Conservation (phyloP, 2,797 vertebrate species). For the Avahi laniger region DNA sequence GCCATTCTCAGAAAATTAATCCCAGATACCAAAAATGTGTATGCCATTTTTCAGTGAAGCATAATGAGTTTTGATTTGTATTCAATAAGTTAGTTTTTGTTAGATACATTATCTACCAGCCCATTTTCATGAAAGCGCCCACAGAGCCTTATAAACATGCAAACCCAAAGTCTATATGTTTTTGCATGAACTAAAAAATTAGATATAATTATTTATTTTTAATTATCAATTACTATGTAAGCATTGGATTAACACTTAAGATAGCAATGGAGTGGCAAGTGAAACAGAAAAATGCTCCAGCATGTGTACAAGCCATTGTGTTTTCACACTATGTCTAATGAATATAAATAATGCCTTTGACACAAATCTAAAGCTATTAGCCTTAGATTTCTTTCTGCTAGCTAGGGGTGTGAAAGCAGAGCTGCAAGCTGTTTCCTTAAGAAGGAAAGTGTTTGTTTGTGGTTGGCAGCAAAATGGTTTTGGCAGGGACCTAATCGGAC, state of each 20-base stretch:
- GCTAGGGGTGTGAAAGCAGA: background rate
- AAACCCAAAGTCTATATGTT: conserved; percentile 73
- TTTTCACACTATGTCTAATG: conserved; percentile 35
- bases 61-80: conserved; percentile 75
- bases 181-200: conserved; percentile 75
- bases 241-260: conserved; percentile 66
- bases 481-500: background rate
- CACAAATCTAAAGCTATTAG: conserved; percentile 29
- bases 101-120: conserved; percentile 76
- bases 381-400: conserved; percentile 30
- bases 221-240: conserved; percentile 77
- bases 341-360: conserved; percentile 56
- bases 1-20: conserved; percentile 72
- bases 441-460: conserved; percentile 15
- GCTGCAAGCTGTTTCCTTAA: background rate
- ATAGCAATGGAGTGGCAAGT: conserved; percentile 53
- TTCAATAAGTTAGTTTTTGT: conserved; percentile 77
- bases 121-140: conserved; percentile 74
- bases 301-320: background rate
- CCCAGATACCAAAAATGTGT: conserved; percentile 51
- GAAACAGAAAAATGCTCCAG: conserved; percentile 33
- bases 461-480: conserved; percentile 29
- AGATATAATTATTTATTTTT: conserved; percentile 76
- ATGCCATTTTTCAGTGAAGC: conserved; percentile 59
- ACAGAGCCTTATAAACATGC: conserved; percentile 77